Evolutionary conservation across 2,888 invertebrate species (phyloP).

Genomic region (Pachydiplax longipennis): DNA sequence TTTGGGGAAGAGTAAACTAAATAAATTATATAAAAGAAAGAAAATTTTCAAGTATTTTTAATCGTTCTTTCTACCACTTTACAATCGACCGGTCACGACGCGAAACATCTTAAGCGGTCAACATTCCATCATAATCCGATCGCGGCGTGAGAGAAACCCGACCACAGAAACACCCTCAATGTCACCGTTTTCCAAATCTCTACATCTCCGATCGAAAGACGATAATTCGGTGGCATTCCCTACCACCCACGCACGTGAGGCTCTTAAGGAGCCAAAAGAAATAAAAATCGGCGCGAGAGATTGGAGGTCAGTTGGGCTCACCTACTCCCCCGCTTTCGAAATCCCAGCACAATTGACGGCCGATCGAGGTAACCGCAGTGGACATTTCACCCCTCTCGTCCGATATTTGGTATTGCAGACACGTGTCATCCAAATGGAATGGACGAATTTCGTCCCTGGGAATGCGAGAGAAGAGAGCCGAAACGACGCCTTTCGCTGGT

Average conservation of each 20-base stretch:
- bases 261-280: neutral
- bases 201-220: neutral
- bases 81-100: too few relatives aligned
- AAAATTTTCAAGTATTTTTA: too few relatives aligned
- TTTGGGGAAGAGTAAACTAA: too few relatives aligned
- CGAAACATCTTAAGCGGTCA: too few relatives aligned
- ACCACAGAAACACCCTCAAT: neutral
- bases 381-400: neutral
- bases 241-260: neutral
- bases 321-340: neutral
- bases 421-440: neutral
- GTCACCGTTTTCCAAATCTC: neutral
- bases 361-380: neutral
- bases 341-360: neutral
- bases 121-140: neutral
- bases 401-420: neutral
- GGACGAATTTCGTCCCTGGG: neutral
- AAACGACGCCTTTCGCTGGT: neutral
- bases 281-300: neutral
- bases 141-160: neutral
- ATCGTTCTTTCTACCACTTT: too few relatives aligned
- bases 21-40: too few relatives aligned
- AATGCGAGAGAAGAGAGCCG: neutral
- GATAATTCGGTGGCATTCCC: neutral
- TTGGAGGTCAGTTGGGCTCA: neutral